Conservation (phyloP, 2,888 invertebrate species). For the Tubiluchus corallicola region DNA sequence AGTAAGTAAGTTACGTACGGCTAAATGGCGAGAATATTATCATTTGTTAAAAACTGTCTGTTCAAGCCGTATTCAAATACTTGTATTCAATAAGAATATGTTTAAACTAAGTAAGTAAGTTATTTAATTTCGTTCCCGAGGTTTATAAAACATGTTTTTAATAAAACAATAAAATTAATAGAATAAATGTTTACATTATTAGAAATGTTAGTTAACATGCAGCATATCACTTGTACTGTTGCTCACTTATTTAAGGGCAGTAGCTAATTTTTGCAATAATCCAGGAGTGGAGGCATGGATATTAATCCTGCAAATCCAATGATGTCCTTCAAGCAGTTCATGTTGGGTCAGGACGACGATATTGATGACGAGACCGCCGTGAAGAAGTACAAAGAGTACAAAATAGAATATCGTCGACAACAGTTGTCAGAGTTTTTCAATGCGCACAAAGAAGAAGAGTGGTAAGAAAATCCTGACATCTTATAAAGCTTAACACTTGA, state of each 20-base stretch:
- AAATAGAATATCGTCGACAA: constrained; percentile 82
- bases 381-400: constrained; percentile 92
- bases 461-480: constrained; percentile 49
- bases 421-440: constrained; percentile 97
- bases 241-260: neutral
- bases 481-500: no score
- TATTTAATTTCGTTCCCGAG: no score
- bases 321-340: constrained; percentile 90
- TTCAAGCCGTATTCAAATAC: no score
- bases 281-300: constrained; percentile 18
- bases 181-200: no score
- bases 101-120: no score
- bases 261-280: constrained; percentile 20
- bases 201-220: constrained; percentile 17
- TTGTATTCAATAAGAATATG: no score
- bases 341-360: constrained; percentile 87
- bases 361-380: constrained; percentile 94
- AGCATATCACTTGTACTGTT: neutral
- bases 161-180: no score
- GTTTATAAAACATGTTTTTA: no score
- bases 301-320: constrained; percentile 62
- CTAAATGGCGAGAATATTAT: no score
- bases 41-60: no score
- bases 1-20: no score
- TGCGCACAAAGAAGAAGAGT: constrained; percentile 98